Percentiles rank a stretch among this genome's conserved stretches.
Evolutionary conservation across 2,888 invertebrate species (phyloP).

Genomic region (Hydropsyche betteni): DNA sequence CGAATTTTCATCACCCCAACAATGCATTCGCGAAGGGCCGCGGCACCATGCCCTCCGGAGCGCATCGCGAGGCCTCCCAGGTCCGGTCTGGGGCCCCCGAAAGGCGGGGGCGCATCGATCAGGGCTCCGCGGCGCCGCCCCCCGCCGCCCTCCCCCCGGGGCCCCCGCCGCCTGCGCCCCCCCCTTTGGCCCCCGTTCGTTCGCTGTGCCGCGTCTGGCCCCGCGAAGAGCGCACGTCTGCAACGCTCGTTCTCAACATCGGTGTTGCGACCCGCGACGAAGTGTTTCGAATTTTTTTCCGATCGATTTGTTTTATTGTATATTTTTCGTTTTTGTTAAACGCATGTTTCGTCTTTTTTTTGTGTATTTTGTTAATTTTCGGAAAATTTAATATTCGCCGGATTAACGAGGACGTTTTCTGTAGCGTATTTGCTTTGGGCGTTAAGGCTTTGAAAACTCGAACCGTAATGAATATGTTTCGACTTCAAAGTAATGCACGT

Average conservation of each 20-base stretch:
- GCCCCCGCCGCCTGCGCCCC: constrained; percentile 52
- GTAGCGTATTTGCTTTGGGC: no score
- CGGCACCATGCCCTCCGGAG: no score
- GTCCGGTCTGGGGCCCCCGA: background rate
- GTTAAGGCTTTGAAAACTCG: no score
- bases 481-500: no score
- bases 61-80: background rate
- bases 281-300: background rate
- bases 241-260: constrained; percentile 43
- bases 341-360: background rate
- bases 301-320: constrained; percentile 15
- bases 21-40: no score
- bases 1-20: no score
- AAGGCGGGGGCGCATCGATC: constrained; percentile 48
- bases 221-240: constrained; percentile 57
- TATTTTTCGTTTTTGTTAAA: background rate
- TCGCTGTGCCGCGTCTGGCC: constrained; percentile 32
- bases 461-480: no score
- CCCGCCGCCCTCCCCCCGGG: constrained; percentile 37
- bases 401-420: no score
- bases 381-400: no score
- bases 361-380: background rate
- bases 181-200: constrained; percentile 54
- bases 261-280: constrained; percentile 18
- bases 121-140: constrained; percentile 50